A percentile compares a stretch with the other conserved stretches of the same genome.
phyloP scores from a whole-genome alignment of 2,888 invertebrate species.

The Nycteola revayana region DNA sequence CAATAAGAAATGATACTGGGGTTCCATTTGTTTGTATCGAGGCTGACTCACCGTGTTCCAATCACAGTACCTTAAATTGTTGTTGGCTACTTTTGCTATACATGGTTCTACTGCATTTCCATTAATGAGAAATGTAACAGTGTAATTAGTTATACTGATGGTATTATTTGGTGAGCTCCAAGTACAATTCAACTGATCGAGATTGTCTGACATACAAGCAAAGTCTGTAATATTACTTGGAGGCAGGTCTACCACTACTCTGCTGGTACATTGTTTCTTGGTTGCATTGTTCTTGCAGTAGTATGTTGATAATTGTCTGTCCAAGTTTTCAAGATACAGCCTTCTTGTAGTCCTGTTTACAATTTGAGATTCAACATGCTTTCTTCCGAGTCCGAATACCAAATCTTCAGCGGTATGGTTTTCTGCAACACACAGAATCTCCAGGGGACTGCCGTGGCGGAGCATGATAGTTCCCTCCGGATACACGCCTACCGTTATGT shows the following conservation, averaged over 20 bases:
- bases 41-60: constrained; percentile 58
- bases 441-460: constrained; percentile 82
- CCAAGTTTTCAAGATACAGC: constrained; percentile 78
- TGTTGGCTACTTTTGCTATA: constrained; percentile 29
- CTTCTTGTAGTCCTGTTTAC: constrained; percentile 84
- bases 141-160: constrained; percentile 56
- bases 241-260: constrained; percentile 70
- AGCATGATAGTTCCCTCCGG: constrained; percentile 83
- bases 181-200: constrained; percentile 87
- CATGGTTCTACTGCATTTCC: constrained; percentile 42
- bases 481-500: constrained; percentile 57
- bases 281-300: constrained; percentile 72
- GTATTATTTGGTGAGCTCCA: constrained; percentile 83
- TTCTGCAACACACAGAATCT: constrained; percentile 84
- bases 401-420: constrained; percentile 64
- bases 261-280: constrained; percentile 48
- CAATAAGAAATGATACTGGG: constrained; percentile 81
- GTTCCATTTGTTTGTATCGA: constrained; percentile 69
- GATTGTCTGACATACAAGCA: constrained; percentile 87
- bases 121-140: constrained; percentile 49
- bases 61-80: constrained; percentile 43
- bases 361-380: constrained; percentile 57
- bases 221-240: constrained; percentile 87
- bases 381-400: constrained; percentile 55
- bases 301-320: constrained; percentile 75